Evolutionary conservation across 1,140 invertebrate genomes (phyloP).

Genomic region (Mamestra configurata): DNA sequence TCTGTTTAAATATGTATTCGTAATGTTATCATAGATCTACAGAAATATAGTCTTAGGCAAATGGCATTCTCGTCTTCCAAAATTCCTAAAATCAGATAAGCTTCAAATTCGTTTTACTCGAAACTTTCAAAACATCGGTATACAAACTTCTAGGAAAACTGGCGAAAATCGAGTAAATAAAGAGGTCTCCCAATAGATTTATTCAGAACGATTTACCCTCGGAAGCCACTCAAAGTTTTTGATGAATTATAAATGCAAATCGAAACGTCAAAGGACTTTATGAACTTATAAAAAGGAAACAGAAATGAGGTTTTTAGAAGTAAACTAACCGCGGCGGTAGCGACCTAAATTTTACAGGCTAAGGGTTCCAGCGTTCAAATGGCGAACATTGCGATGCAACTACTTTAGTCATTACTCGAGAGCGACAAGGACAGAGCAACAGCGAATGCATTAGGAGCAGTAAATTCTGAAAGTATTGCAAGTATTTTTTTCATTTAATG

Average conservation of each 20-base stretch:
- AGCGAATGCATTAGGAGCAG: slow-evolving; percentile 67
- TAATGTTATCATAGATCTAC: too few species aligned
- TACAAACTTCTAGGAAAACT: not conserved
- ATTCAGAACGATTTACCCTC: not conserved
- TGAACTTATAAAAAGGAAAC: slow-evolving; percentile 31
- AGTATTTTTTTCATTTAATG: slow-evolving; percentile 54
- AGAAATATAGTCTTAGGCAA: too few species aligned
- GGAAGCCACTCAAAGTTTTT: slow-evolving; percentile 7
- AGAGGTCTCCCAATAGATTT: slow-evolving; percentile 1
- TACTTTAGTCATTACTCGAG: slow-evolving; percentile 46
- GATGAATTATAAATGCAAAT: slow-evolving; percentile 43
- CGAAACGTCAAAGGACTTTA: slow-evolving; percentile 45
- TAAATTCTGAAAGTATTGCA: slow-evolving; percentile 66
- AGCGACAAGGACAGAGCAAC: slow-evolving; percentile 56
- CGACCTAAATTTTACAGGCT: slow-evolving; percentile 61
- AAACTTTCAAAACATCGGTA: not conserved
- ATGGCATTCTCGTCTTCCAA: not conserved
- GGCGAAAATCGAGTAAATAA: not conserved
- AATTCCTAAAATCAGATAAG: slow-evolving; percentile 5
- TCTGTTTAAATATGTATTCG: too few species aligned
- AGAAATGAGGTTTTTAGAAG: slow-evolving; percentile 40
- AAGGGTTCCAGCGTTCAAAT: slow-evolving; percentile 60
- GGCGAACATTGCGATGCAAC: slow-evolving; percentile 57
- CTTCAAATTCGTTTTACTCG: not conserved
- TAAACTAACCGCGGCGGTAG: slow-evolving; percentile 48